A percentile compares a stretch with the other conserved stretches of the same genome.
Conservation (phyloP, 2,888 invertebrate genomes). For the Metallyticus violacea region DNA sequence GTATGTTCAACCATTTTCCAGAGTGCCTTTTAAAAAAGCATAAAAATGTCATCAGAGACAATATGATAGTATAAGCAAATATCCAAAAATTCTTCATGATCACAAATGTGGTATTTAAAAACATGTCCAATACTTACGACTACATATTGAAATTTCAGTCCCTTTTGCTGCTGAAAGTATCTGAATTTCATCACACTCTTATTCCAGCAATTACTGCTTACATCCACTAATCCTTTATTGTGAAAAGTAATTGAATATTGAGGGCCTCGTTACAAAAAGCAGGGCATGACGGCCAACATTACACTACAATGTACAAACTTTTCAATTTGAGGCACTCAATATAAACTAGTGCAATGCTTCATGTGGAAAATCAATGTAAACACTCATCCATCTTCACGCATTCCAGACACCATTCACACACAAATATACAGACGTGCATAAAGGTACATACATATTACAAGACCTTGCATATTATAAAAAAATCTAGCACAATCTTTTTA, state of each 20-base stretch:
- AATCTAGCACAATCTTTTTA: conserved; percentile 1
- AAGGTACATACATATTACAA: conserved; percentile 3
- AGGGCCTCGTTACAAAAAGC: neutral
- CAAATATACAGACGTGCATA: neutral
- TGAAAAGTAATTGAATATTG: neutral
- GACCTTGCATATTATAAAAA: neutral
- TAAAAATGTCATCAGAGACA: neutral
- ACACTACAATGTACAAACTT: neutral
- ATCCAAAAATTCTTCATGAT: neutral
- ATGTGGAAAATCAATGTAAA: neutral
- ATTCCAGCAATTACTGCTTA: neutral
- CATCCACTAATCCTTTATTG: neutral
- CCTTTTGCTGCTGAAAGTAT: neutral
- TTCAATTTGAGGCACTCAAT: neutral
- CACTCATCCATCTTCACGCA: neutral
- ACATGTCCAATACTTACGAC: neutral
- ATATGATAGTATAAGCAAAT: neutral
- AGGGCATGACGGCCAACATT: neutral
- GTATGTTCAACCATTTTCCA: neutral
- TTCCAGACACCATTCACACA: neutral
- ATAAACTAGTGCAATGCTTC: neutral
- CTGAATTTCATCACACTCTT: neutral
- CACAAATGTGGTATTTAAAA: neutral
- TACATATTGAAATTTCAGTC: neutral
- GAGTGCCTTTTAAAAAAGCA: neutral